Base-by-base conservation (phyloP, 2,888 invertebrate genomes). In the Sturmia bella region DNA sequence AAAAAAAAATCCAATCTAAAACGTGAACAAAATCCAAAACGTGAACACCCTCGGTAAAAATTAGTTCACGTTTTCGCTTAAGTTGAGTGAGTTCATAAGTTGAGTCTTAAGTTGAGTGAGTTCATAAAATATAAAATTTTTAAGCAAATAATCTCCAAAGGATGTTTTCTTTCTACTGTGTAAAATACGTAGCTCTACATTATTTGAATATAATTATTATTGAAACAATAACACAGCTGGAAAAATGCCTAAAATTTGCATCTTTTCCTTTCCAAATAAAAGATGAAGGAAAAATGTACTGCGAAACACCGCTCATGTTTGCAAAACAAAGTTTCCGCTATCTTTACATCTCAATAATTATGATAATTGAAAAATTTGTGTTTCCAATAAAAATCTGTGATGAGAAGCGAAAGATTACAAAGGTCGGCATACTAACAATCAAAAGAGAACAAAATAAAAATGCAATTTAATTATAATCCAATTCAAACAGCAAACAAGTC, bases 401-500 rank as follows among this genome's bases (percentile, higher is more conserved):
- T 52, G 21, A 1, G 5, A 54, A 50, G 15, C 15, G 27, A 24
- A 54, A 37, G 39, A 54, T 41, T 7, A 11, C 15, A 69, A 15
- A 27, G 13, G 63, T 63, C 15, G 52, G 15, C 13, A 48, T 48
- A 48, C 17, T 64, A 3, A 21, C 41, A 4, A 27, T 66, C 24
- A 45, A 43, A 45, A 37, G 59, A 17, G 19, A 41, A n/a, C n/a
- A 43, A 63, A 66, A 32, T 12, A 52, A 50, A 82, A 73, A 6
- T 48, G n/a, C 27, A 50, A 69, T 73, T 68, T 80, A 83, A 83
- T 80, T 80, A 19, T 63, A 80, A 80, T 80, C 80, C 80, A 73
- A 83, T 63, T 76, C 56, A 43, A 15, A 52, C 48, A 64, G 3
- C 32, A 32, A 32, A 32, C 32, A 32, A 77, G 12, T 19, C 24